phyloP scores from a whole-genome alignment of 2,888 invertebrate species.

The Apodemia hepburni region DNA sequence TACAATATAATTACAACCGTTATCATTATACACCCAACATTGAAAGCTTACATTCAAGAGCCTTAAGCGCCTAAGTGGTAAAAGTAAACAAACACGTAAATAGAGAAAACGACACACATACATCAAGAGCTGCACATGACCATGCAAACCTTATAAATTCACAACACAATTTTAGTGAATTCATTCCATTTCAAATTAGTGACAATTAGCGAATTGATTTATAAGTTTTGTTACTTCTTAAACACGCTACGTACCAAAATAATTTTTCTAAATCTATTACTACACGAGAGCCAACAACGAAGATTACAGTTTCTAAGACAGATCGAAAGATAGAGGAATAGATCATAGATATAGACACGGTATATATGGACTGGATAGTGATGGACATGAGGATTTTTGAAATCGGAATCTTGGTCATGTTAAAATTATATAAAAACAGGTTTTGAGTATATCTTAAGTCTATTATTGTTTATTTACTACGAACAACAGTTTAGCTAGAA shows the following conservation, averaged over 20 bases:
- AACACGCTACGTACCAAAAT: constrained; percentile 70
- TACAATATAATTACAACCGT: constrained; percentile 36
- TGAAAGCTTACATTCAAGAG: constrained; percentile 63
- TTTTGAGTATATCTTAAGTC: constrained; percentile 50
- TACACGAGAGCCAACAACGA: constrained; percentile 75
- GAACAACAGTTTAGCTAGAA: constrained; percentile 73
- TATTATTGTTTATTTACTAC: constrained; percentile 76
- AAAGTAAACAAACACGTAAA: constrained; percentile 45
- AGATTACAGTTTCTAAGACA: constrained; percentile 54
- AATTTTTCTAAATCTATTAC: constrained; percentile 60
- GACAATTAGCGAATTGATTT: constrained; percentile 57
- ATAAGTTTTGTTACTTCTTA: constrained; percentile 44
- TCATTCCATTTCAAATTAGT: constrained; percentile 62
- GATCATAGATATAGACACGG: constrained; percentile 25
- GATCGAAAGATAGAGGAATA: constrained; percentile 32
- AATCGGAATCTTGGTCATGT: constrained; percentile 49
- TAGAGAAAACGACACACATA: constrained; percentile 71
- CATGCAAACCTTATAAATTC: constrained; percentile 44
- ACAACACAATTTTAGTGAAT: constrained; percentile 20
- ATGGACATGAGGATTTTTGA: constrained; percentile 27
- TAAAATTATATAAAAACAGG: constrained; percentile 46
- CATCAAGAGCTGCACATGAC: constrained; percentile 54
- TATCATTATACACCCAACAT: constrained; percentile 62
- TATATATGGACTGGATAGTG: constrained; percentile 20
- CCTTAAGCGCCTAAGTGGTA: constrained; percentile 46